phyloP scores from a whole-genome alignment of 2,113 vertebrate genomes.

The Ardeotis arabs region DNA sequence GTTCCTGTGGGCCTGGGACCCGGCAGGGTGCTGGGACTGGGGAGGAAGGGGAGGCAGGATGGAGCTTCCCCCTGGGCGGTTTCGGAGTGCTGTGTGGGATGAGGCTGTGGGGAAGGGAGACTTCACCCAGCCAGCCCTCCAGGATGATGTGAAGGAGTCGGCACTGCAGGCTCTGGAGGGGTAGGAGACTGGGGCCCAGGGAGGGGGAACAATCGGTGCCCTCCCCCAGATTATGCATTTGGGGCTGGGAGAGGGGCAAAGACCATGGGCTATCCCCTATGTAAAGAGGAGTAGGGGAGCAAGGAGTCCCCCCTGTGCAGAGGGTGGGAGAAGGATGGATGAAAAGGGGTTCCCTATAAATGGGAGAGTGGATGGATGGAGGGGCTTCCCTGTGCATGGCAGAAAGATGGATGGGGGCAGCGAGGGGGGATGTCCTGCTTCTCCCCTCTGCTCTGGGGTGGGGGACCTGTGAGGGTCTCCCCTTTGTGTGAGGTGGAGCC shows the following conservation, averaged over 20 bases:
- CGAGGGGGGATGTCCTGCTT: background rate
- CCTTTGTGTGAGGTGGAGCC: background rate
- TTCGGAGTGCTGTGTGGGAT: conserved; percentile 33
- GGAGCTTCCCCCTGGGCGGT: conserved; percentile 55
- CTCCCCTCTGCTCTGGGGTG: background rate
- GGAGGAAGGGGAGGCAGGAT: background rate
- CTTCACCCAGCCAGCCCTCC: background rate
- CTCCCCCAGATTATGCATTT: rapidly evolving
- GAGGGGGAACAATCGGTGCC: background rate
- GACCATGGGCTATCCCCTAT: rapidly evolving
- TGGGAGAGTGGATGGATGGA: background rate
- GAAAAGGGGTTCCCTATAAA: background rate
- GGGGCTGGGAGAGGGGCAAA: background rate
- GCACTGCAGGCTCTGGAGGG: conserved; percentile 16
- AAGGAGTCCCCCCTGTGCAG: background rate
- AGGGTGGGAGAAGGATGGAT: background rate
- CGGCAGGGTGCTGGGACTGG: background rate
- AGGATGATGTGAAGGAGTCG: background rate
- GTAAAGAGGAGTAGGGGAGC: background rate
- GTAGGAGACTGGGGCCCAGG: conserved; percentile 19
- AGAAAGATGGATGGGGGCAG: background rate
- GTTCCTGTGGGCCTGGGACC: background rate
- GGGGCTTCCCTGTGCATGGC: background rate
- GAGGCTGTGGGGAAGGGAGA: conserved; percentile 45
- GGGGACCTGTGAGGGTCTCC: conserved; percentile 9